phyloP scores from a whole-genome alignment of 2,888 invertebrate genomes.

The Platypus cylindrus region DNA sequence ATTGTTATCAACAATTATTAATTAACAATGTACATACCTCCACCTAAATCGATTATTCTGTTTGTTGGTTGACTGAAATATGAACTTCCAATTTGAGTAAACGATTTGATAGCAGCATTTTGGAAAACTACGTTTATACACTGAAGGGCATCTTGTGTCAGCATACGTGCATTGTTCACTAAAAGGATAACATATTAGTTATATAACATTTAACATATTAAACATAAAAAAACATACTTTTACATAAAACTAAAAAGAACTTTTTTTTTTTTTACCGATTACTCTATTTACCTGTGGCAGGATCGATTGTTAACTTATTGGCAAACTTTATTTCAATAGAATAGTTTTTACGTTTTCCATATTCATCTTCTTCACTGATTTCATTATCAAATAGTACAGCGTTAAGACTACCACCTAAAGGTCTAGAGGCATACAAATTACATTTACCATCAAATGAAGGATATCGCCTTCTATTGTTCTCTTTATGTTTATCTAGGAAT shows the following conservation, averaged over 20 bases:
- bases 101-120: slow-evolving; percentile 39
- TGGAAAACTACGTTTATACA: slow-evolving; percentile 77
- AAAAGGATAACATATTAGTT: no score
- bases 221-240: no score
- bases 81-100: slow-evolving; percentile 23
- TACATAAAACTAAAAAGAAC: no score
- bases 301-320: slow-evolving; percentile 37
- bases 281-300: no score
- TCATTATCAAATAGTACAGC: slow-evolving; percentile 15
- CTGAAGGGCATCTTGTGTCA: slow-evolving; percentile 52
- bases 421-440: slow-evolving; percentile 45
- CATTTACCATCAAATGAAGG: slow-evolving; percentile 65
- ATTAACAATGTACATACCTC: slow-evolving; percentile 28
- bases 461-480: slow-evolving; percentile 30
- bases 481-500: slow-evolving; percentile 28
- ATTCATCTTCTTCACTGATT: slow-evolving; percentile 9
- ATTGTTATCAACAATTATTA: no score
- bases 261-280: no score
- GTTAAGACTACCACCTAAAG: slow-evolving; percentile 32
- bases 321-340: slow-evolving; percentile 41
- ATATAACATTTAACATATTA: no score
- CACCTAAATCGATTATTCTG: slow-evolving; percentile 48
- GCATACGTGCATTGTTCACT: slow-evolving; percentile 11
- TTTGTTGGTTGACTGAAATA: slow-evolving; percentile 20
- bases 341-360: slow-evolving; percentile 9